These are phyloP conservation scores for Sebastes itinus DNA, from an alignment of 2,797 vertebrate species.

Conservation along the genomic window DNA sequence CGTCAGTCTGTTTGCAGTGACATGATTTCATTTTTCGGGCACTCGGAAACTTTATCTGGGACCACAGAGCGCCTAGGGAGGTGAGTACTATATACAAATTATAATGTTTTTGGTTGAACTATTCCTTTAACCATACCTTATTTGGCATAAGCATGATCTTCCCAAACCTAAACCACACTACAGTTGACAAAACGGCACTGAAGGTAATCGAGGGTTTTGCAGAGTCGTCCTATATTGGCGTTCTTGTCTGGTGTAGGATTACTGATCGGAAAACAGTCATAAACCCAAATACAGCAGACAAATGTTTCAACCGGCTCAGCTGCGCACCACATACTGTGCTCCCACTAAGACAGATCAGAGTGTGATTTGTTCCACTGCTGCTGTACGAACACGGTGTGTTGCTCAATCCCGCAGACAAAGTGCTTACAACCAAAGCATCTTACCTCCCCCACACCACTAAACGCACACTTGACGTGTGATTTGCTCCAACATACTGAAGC, in stretches of 20 bases:
- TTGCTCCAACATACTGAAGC: constrained; percentile 42
- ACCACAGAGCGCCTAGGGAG: background rate
- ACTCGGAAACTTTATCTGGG: too few relatives aligned
- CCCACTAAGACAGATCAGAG: constrained; percentile 39
- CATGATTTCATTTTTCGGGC: too few relatives aligned
- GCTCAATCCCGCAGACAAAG: constrained; percentile 47
- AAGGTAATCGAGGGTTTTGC: background rate
- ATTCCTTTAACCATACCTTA: background rate
- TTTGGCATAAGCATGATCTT: background rate
- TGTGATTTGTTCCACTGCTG: constrained; percentile 18
- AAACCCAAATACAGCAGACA: background rate
- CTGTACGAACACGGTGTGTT: background rate
- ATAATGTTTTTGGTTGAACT: background rate
- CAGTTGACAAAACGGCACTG: background rate
- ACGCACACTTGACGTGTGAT: constrained; percentile 30
- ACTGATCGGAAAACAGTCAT: background rate
- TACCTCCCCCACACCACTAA: background rate
- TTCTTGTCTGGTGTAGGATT: background rate
- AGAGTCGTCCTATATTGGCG: background rate
- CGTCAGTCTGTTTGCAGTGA: too few relatives aligned
- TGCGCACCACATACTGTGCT: constrained; percentile 18
- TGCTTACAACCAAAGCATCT: constrained; percentile 43
- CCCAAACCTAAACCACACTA: background rate
- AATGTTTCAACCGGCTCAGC: background rate
- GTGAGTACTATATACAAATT: background rate